Evolutionary conservation across 2,113 vertebrate genomes (phyloP), one percentile per base, ranked within the genome.

Genomic region (Lepus europaeus): DNA sequence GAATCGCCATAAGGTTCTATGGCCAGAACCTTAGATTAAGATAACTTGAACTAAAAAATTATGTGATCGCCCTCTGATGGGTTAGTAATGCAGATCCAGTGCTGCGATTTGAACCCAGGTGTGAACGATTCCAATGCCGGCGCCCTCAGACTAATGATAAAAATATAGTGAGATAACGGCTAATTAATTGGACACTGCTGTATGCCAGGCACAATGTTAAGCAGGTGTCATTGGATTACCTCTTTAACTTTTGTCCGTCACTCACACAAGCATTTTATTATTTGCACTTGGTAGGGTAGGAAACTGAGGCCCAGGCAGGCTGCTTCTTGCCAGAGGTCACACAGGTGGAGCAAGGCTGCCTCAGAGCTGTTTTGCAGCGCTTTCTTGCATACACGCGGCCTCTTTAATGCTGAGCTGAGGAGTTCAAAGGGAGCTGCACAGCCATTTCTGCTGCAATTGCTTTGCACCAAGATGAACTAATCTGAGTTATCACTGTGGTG

Each of bases 221-320:
- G 29, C 68, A 51, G 49, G 88, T 70, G 80, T 93, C 85, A 92
- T 86, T 78, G 77, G 53, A 91, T 95, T 95, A 53, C 20, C 33
- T 49, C 61, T 29, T 86, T 80, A 51, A 33, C 29, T 84, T 27
- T 87, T 66, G n/a, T 77, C 31, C 12, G 77, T 64, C 56, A 80
- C 64, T 51, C 76, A 69, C 81, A 49, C 53, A 63, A 64, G 31
- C 74, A n/a, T 92, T 89, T 69, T 74, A 86, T 93, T 61, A 85
- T 88, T 56, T 29, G 22, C 73, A 5, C n/a, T 93, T 88, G 76
- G 27, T 76, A 51, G 23, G 94, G 78, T n/a, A 73, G 68, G 91
- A 91, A 93, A 93, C 76, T 63, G 70, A 95, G 90, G 53, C 88
- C 80, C 73, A 68, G 59, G 25, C n/a, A 25, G 51, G 14, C 33